These are phyloP conservation scores for Phoxinus dragarum DNA, from an alignment of 2,797 vertebrate species.

Conservation along the genomic window DNA sequence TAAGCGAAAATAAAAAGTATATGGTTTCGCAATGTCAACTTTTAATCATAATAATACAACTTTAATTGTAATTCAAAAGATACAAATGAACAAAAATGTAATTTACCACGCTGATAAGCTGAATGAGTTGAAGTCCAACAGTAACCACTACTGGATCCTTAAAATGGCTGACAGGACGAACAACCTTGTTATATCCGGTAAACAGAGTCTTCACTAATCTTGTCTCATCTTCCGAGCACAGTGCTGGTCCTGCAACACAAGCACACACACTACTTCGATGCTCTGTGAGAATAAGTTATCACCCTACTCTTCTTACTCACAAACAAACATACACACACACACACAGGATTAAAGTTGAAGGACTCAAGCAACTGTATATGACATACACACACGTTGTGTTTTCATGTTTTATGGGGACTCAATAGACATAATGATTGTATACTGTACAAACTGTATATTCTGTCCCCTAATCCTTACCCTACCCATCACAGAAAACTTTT, in stretches of 20 bases:
- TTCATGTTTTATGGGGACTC: too few species aligned
- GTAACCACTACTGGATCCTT: slow-evolving; percentile 83
- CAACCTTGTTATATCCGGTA: slow-evolving; percentile 86
- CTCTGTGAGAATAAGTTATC: not conserved
- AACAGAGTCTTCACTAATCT: slow-evolving; percentile 85
- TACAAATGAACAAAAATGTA: too few species aligned
- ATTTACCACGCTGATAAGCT: slow-evolving; percentile 94
- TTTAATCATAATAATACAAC: not conserved
- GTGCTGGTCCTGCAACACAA: slow-evolving; percentile 69
- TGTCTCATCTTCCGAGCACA: slow-evolving; percentile 86
- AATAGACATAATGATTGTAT: too few species aligned
- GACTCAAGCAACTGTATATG: slow-evolving; percentile 51
- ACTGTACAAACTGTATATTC: too few species aligned
- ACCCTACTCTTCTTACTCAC: slow-evolving; percentile 24
- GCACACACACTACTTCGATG: not conserved
- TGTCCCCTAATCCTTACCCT: too few species aligned
- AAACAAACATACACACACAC: slow-evolving; percentile 14
- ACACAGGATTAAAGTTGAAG: slow-evolving; percentile 50
- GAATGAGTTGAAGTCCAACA: slow-evolving; percentile 93
- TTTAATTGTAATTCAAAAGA: not conserved
- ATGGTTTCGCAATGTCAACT: not conserved
- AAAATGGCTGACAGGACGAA: slow-evolving; percentile 89
- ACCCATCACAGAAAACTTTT: too few species aligned
- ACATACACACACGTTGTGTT: not conserved
- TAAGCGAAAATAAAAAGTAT: not conserved